phyloP scores from a whole-genome alignment of 2,113 vertebrate genomes.

The Tringa solitaria region DNA sequence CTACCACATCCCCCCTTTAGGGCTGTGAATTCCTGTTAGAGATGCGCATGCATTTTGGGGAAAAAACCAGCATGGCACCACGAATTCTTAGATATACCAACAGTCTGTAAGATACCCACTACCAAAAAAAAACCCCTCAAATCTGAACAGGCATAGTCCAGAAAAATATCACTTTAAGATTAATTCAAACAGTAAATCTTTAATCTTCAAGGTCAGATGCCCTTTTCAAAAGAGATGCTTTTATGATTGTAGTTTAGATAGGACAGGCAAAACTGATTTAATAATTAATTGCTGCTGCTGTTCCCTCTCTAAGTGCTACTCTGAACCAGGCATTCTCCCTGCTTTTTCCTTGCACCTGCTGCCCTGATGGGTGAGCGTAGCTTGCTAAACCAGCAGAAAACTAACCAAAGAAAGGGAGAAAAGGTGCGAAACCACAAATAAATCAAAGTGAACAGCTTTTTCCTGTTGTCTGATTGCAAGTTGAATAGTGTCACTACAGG shows the following conservation, averaged over 20 bases:
- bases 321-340: not conserved
- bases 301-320: not conserved
- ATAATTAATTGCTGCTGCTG: constrained; percentile 6
- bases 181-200: not conserved
- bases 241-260: not conserved
- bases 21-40: not conserved
- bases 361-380: not conserved
- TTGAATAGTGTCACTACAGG: not conserved
- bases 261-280: not conserved
- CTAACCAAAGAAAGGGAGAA: not conserved
- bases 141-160: not conserved
- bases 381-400: not conserved
- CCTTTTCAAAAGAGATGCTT: not conserved
- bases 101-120: not conserved
- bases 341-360: not conserved
- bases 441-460: not conserved
- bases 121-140: not conserved
- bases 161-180: not conserved
- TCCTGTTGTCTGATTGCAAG: accelerated
- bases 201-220: not conserved
- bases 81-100: not conserved
- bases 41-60: not conserved
- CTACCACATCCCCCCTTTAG: not conserved
- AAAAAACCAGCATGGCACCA: not conserved
- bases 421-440: not conserved